Evolutionary conservation across 2,113 vertebrate species (phyloP).

Genomic region (Chitala chitala): DNA sequence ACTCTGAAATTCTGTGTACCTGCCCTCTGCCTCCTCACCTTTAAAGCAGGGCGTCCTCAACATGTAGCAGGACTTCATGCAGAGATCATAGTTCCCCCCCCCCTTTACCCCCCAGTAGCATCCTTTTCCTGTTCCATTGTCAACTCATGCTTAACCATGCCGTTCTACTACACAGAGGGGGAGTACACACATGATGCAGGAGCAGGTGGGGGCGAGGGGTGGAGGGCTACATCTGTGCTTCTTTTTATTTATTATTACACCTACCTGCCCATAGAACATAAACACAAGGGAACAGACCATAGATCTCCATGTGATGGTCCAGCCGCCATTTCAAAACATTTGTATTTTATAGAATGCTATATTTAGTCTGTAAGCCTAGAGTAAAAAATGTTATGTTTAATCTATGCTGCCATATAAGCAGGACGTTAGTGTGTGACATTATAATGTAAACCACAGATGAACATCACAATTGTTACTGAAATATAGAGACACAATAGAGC

Average conservation of each 20-base stretch:
- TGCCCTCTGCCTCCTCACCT: neutral
- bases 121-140: neutral
- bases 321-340: no score
- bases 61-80: conserved; percentile 19
- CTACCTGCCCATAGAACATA: no score
- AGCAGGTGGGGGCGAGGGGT: neutral
- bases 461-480: neutral
- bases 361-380: no score
- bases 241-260: neutral
- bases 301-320: no score
- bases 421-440: no score
- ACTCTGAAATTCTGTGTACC: neutral
- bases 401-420: no score
- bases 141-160: neutral
- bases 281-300: no score
- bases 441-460: no score
- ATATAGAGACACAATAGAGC: neutral
- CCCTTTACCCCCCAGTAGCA: neutral
- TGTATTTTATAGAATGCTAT: no score
- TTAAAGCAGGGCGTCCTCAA: neutral
- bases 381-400: no score
- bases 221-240: neutral
- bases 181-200: no score
- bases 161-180: neutral
- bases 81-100: conserved; percentile 28